These are phyloP conservation scores for Oreotrochilus melanogaster DNA, from an alignment of 2,113 vertebrate species.

Conservation along the genomic window DNA sequence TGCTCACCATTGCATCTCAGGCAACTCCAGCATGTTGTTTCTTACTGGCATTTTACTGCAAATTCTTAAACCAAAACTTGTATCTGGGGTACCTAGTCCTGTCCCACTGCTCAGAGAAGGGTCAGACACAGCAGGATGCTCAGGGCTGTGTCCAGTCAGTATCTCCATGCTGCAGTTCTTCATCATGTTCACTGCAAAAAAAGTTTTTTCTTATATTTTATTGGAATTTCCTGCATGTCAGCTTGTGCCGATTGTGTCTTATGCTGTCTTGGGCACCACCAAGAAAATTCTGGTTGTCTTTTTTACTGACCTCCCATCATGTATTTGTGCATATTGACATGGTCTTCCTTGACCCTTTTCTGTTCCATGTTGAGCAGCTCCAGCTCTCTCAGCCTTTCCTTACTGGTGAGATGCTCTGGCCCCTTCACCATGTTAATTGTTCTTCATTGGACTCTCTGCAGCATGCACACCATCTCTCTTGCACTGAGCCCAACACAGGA, in stretches of 20 bases:
- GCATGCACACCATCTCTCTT: not conserved
- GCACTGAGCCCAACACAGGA: not conserved
- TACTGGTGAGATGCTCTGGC: not conserved
- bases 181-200: not conserved
- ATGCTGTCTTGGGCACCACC: not conserved
- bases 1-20: not conserved
- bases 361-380: not conserved
- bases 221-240: not conserved
- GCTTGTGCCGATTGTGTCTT: not conserved
- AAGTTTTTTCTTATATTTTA: not conserved
- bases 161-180: not conserved
- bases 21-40: not conserved
- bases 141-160: too few species aligned
- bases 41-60: not conserved
- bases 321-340: not conserved
- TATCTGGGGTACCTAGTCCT: not conserved
- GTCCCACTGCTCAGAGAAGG: too few species aligned
- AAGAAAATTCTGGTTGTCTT: not conserved
- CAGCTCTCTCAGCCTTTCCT: not conserved
- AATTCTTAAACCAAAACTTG: not conserved
- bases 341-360: not conserved
- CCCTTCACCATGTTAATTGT: not conserved
- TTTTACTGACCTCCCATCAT: not conserved
- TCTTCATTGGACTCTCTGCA: not conserved
- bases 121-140: too few species aligned